A percentile compares a stretch with the other conserved stretches of the same genome.
Evolutionary conservation across 2,113 vertebrate genomes (phyloP).

Genomic region (Larimichthys crocea): DNA sequence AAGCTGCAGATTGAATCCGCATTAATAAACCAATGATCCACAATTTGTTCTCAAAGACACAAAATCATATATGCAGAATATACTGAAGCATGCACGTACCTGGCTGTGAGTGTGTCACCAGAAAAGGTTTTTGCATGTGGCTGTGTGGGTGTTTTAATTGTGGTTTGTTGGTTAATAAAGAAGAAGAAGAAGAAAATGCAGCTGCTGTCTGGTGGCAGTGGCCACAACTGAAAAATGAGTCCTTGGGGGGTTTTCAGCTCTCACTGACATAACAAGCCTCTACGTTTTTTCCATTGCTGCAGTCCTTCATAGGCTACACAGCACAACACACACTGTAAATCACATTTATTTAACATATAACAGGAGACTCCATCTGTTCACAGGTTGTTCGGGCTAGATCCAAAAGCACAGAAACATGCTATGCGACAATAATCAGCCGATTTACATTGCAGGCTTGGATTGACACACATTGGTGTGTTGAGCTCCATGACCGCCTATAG

Average conservation of each 20-base stretch:
- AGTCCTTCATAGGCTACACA: constrained; percentile 40
- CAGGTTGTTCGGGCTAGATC: constrained; percentile 46
- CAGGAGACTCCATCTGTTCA: constrained; percentile 31
- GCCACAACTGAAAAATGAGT: constrained; percentile 51
- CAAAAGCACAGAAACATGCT: constrained; percentile 57
- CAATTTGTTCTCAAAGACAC: not conserved
- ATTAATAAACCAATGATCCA: constrained; percentile 14
- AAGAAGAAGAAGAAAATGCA: constrained; percentile 5
- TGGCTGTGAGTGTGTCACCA: constrained; percentile 4
- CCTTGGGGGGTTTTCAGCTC: constrained; percentile 23
- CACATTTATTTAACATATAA: not conserved
- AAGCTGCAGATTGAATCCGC: constrained; percentile 20
- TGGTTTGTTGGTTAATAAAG: constrained; percentile 20
- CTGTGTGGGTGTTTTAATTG: constrained; percentile 61
- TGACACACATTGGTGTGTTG: constrained; percentile 45
- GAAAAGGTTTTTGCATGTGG: not conserved
- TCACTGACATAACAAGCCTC: constrained; percentile 49
- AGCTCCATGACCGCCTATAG: constrained; percentile 14
- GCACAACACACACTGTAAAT: not conserved
- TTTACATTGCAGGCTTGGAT: constrained; percentile 45
- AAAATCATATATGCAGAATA: not conserved
- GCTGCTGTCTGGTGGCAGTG: constrained; percentile 42
- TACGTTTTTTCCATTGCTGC: constrained; percentile 29
- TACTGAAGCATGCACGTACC: constrained; percentile 36
- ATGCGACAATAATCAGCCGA: constrained; percentile 78